Evolutionary conservation across 2,113 vertebrate species (phyloP).

Genomic region (Oreocharis arfaki): DNA sequence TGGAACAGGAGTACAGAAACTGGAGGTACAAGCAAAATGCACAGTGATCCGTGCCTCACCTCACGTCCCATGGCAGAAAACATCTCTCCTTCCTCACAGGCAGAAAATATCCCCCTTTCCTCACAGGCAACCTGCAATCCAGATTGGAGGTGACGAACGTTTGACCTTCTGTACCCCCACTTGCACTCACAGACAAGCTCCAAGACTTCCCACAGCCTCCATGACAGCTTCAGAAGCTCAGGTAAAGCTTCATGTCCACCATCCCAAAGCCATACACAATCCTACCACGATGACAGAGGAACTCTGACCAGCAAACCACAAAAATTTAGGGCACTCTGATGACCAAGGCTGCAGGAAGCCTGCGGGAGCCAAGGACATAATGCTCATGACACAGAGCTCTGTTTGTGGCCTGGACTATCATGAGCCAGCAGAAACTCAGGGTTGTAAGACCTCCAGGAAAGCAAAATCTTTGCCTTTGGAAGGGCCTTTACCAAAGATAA

Average conservation of each 20-base stretch:
- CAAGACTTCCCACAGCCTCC: background rate
- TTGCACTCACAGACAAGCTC: background rate
- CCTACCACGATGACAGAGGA: background rate
- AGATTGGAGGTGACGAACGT: background rate
- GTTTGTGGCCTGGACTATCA: background rate
- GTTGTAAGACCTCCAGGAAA: background rate
- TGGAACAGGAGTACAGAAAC: background rate
- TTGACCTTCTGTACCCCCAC: background rate
- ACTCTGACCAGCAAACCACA: background rate
- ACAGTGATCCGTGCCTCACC: background rate
- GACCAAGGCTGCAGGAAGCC: background rate
- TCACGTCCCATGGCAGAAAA: background rate
- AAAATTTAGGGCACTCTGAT: background rate
- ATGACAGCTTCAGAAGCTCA: background rate
- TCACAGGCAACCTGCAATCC: background rate
- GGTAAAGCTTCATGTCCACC: background rate
- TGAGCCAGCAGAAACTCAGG: fast-evolving
- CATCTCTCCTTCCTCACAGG: background rate
- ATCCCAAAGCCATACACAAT: background rate
- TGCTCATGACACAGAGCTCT: background rate
- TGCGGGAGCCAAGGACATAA: background rate
- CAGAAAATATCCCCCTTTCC: background rate
- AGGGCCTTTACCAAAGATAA: background rate
- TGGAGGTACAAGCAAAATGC: fast-evolving
- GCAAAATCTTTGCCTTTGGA: background rate